A percentile compares a stretch with the other conserved stretches of the same genome.
Conservation (phyloP, 2,113 vertebrate genomes). For the Nematolebias whitei region DNA sequence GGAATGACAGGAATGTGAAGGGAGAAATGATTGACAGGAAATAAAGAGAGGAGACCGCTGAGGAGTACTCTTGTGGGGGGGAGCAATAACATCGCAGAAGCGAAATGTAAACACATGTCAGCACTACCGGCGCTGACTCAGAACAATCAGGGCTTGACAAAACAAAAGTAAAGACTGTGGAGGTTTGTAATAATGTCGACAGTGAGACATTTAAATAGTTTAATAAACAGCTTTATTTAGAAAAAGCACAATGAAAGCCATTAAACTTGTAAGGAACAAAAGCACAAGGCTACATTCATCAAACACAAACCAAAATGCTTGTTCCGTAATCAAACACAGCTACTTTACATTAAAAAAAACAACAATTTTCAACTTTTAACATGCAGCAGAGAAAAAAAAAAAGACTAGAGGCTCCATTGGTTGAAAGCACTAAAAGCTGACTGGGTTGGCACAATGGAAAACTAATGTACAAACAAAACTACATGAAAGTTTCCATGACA, state of each 20-base stretch:
- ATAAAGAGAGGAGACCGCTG: conserved; percentile 20
- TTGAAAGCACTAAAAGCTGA: conserved; percentile 38
- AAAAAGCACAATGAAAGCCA: conserved; percentile 22
- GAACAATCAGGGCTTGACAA: too few species aligned
- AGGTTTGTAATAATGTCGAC: conserved; percentile 25
- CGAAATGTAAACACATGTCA: conserved; percentile 62
- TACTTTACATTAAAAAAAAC: conserved; percentile 18
- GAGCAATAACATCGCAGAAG: conserved; percentile 38
- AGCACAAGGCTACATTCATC: conserved; percentile 14
- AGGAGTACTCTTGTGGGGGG: conserved; percentile 47
- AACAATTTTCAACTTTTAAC: conserved; percentile 32
- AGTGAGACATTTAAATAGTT: conserved; percentile 32
- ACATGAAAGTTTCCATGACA: conserved; percentile 17
- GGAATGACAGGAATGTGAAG: conserved; percentile 70
- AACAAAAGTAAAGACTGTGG: not conserved
- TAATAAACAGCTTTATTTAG: conserved; percentile 57
- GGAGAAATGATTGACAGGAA: conserved; percentile 51
- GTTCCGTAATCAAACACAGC: conserved; percentile 27
- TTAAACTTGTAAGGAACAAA: conserved; percentile 28
- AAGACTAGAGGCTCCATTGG: conserved; percentile 16
- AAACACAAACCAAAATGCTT: conserved; percentile 33
- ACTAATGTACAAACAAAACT: conserved; percentile 47
- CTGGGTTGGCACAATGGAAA: conserved; percentile 24
- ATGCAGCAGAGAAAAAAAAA: conserved; percentile 16
- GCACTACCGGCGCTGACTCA: conserved; percentile 51